Conservation (phyloP, 2,113 vertebrate species). For the Lasiurus borealis region DNA sequence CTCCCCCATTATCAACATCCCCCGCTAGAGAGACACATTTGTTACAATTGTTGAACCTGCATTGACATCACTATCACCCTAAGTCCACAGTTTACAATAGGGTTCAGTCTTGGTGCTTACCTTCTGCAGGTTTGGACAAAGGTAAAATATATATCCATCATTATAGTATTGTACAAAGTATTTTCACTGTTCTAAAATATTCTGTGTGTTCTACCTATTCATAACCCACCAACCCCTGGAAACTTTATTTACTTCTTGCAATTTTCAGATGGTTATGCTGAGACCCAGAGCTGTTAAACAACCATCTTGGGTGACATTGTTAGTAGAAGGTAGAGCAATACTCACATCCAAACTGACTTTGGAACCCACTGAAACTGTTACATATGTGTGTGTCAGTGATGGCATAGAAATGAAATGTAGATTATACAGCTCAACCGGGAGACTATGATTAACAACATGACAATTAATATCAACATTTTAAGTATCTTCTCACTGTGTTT, state of each 20-base stretch:
- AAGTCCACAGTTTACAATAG: neutral
- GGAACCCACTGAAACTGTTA: neutral
- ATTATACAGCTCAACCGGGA: neutral
- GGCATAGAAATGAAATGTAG: neutral
- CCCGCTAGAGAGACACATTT: neutral
- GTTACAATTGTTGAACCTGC: neutral
- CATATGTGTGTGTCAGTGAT: neutral
- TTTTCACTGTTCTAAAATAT: neutral
- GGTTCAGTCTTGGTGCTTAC: neutral
- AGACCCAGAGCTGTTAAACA: neutral
- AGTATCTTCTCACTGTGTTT: neutral
- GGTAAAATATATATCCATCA: neutral
- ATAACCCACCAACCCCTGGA: neutral
- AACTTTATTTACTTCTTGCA: neutral
- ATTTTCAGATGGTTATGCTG: neutral
- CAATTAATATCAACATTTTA: neutral
- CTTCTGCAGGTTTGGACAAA: neutral
- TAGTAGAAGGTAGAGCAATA: neutral
- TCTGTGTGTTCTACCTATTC: neutral
- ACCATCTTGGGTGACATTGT: neutral
- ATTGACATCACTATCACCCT: neutral
- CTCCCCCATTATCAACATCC: neutral
- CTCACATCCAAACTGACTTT: neutral
- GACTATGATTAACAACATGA: neutral
- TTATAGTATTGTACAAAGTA: neutral